Evolutionary conservation across 1,140 invertebrate genomes (phyloP), one percentile per base, ranked within the genome.

Genomic region (Venturia canescens): DNA sequence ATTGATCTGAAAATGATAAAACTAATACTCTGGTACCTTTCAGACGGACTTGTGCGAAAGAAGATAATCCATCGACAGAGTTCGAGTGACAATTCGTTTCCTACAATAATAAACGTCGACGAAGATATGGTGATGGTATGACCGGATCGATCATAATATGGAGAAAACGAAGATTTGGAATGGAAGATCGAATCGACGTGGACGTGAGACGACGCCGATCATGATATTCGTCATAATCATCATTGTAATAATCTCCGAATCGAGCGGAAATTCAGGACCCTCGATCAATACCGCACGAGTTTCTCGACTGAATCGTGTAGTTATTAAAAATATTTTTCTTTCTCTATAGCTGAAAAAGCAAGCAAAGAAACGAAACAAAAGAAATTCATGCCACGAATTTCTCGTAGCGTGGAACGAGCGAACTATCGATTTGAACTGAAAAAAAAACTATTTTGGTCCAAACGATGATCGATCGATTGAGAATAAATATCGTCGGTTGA

Each of bases 121-220:
- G 91, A 92, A 50, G 91, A 92, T 74, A 92, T 92, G 91, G 91
- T 92, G 82, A 92, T 91, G 91, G 91, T 92, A 90, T 92, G 89
- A 92, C 86, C 86, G 78, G 72, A 78, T 34, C 11, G 63, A 70
- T 78, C n/a, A 44, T 69, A n/a, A 79, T 16, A 66, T 44, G 21
- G 23, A 26, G 23, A 71, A 71, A 71, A 6, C n/a, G 16, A 71
- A 82, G n/a, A 83, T 76, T 15, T 81, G 80, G 78, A 74, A 83
- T 27, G n/a, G 60, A 80, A 80, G 72, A 80, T 85, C 83, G 23
- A 63, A 13, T 63, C 9, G 4, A 23, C 7, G 13, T 23, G 11
- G 3, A 0, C 23, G 9, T 3, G 57, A 60, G 60, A 26, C 0
- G n/a, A 63, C n/a, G 50, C 50, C 18, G 38, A 44, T 44, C 38